A percentile compares a stretch with the other conserved stretches of the same genome.
These are phyloP conservation scores for Chelonus formosanus DNA, from an alignment of 2,888 invertebrate genomes.

Conservation along the genomic window DNA sequence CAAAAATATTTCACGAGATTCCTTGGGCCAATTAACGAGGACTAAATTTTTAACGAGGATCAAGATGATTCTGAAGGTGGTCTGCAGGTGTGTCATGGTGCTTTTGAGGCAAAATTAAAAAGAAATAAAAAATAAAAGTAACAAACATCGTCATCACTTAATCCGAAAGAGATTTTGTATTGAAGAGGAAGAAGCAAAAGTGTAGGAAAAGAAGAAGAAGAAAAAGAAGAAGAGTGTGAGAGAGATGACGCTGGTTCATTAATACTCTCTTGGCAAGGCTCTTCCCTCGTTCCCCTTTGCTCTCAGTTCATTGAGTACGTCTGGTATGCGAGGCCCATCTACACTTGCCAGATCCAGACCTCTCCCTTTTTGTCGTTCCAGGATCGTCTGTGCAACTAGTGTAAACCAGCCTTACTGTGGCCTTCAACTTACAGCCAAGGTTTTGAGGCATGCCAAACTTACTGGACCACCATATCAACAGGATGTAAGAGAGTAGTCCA, in stretches of 20 bases:
- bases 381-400: slow-evolving; percentile 25
- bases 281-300: slow-evolving; percentile 30
- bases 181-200: slow-evolving; percentile 16
- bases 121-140: slow-evolving; percentile 8
- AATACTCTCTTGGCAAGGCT: slow-evolving; percentile 42
- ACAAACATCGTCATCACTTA: slow-evolving; percentile 25
- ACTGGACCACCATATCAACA: slow-evolving; percentile 40
- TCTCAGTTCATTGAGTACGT: slow-evolving; percentile 57
- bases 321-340: slow-evolving; percentile 58
- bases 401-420: slow-evolving; percentile 41
- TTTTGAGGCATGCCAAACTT: slow-evolving; percentile 46
- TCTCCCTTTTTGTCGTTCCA: slow-evolving; percentile 7
- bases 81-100: not conserved
- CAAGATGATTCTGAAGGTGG: slow-evolving; percentile 34
- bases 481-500: slow-evolving; percentile 34
- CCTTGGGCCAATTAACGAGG: slow-evolving; percentile 33
- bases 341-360: slow-evolving; percentile 27
- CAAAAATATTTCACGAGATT: not conserved
- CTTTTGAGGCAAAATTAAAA: not conserved
- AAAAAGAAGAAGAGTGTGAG: slow-evolving; percentile 25
- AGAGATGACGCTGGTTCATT: slow-evolving; percentile 44
- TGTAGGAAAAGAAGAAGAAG: slow-evolving; percentile 22
- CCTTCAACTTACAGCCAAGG: slow-evolving; percentile 52
- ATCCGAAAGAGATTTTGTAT: slow-evolving; percentile 22
- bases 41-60: slow-evolving; percentile 38